These are phyloP conservation scores for Diadegma fenestrale DNA, from an alignment of 2,888 invertebrate species.

Conservation along the genomic window DNA sequence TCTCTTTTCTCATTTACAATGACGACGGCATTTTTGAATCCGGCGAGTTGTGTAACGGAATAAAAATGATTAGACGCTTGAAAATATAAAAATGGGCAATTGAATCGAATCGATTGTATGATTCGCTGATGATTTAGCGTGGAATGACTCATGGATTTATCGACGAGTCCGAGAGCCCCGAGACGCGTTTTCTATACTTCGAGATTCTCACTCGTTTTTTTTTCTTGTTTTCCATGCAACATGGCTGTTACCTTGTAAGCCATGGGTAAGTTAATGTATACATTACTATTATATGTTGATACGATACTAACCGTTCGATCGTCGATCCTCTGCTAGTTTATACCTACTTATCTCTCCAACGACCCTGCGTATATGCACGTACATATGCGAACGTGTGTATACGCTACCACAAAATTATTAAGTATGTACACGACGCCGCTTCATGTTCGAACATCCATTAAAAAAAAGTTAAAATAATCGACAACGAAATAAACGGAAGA, in stretches of 20 bases:
- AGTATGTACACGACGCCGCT: not conserved
- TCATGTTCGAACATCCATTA: not conserved
- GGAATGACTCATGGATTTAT: slow-evolving; percentile 27
- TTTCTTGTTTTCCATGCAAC: not conserved
- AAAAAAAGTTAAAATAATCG: not conserved
- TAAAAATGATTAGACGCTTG: not conserved
- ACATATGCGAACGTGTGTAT: not conserved
- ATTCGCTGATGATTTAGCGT: slow-evolving; percentile 20
- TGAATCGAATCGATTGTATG: not conserved
- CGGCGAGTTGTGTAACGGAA: not conserved
- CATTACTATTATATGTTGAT: slow-evolving; percentile 33
- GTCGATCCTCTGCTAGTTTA: slow-evolving; percentile 44
- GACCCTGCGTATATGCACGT: not conserved
- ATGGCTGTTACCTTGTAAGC: slow-evolving; percentile 37
- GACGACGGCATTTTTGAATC: not conserved
- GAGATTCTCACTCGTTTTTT: slow-evolving; percentile 12
- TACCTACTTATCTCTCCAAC: slow-evolving; percentile 36
- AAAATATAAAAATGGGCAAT: not conserved
- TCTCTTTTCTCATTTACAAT: not conserved
- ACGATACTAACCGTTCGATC: slow-evolving; percentile 31
- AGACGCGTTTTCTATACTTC: slow-evolving; percentile 26
- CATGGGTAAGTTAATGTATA: slow-evolving; percentile 37
- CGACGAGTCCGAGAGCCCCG: slow-evolving; percentile 23
- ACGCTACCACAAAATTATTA: not conserved
- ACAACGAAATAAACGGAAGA: not conserved